Percentiles rank a stretch among this genome's conserved stretches.
These are phyloP conservation scores for Chrysopilus asiliformis DNA, from an alignment of 2,888 invertebrate genomes.

Conservation along the genomic window DNA sequence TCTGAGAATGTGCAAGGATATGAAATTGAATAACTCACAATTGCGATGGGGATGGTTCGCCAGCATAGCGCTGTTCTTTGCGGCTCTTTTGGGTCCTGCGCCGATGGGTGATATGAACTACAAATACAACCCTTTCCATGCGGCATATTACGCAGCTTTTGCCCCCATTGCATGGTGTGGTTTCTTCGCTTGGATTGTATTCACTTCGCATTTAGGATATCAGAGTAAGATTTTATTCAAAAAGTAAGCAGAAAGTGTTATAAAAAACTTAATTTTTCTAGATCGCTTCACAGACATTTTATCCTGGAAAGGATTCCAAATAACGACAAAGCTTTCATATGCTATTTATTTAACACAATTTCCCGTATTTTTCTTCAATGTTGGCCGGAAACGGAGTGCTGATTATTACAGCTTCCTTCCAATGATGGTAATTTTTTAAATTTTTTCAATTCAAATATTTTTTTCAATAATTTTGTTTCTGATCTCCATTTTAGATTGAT, in stretches of 20 bases:
- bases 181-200: constrained; percentile 53
- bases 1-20: constrained; percentile 37
- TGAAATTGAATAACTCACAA: constrained; percentile 33
- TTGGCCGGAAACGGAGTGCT: constrained; percentile 45
- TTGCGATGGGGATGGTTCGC: constrained; percentile 43
- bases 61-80: constrained; percentile 39
- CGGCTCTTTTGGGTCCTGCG: constrained; percentile 46
- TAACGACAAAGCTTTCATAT: constrained; percentile 56
- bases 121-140: constrained; percentile 46
- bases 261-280: constrained; percentile 27
- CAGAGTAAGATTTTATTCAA: constrained; percentile 32
- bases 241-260: constrained; percentile 2
- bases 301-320: constrained; percentile 46
- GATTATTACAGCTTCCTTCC: constrained; percentile 45
- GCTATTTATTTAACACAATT: constrained; percentile 57
- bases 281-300: constrained; percentile 42
- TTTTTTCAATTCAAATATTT: background rate
- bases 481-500: constrained; percentile 40
- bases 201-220: constrained; percentile 48
- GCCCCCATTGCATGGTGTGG: constrained; percentile 56
- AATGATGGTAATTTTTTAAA: constrained; percentile 38
- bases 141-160: constrained; percentile 55
- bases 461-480: constrained; percentile 9
- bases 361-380: constrained; percentile 56
- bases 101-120: constrained; percentile 50